These are phyloP conservation scores for Vulpes ferrilata DNA, from an alignment of 2,113 vertebrate genomes.

Conservation along the genomic window DNA sequence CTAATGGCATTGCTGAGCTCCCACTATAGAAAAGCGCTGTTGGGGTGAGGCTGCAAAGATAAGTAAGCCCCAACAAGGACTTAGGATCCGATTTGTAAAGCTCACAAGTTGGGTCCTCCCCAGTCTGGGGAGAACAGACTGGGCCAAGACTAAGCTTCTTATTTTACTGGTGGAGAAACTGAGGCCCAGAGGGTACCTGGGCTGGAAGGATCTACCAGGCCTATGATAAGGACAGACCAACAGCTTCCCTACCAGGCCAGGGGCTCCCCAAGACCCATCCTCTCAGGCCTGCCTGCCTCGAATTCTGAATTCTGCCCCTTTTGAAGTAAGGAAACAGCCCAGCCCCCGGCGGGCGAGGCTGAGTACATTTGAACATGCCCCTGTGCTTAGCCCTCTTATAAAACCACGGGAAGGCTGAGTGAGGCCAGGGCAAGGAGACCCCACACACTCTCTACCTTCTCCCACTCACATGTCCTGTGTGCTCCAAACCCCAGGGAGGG, in stretches of 20 bases:
- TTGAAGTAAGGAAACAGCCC: neutral
- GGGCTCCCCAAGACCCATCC: neutral
- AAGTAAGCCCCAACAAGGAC: neutral
- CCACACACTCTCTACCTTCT: neutral
- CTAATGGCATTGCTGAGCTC: neutral
- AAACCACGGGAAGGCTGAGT: neutral
- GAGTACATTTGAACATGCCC: neutral
- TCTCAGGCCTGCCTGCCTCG: neutral
- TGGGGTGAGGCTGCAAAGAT: neutral
- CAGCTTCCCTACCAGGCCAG: neutral
- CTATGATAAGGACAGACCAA: neutral
- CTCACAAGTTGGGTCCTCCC: neutral
- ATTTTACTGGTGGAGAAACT: neutral
- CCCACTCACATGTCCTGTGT: neutral
- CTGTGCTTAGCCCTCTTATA: neutral
- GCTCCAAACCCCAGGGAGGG: neutral
- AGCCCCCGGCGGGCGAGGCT: neutral
- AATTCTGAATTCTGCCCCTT: neutral
- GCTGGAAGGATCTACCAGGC: neutral
- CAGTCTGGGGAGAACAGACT: neutral
- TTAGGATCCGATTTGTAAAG: neutral
- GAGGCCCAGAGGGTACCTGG: neutral
- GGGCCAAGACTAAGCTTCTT: neutral
- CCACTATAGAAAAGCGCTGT: accelerated
- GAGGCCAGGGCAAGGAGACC: neutral